Percentiles rank a stretch among this genome's conserved stretches.
Evolutionary conservation across 2,113 vertebrate species (phyloP).

Genomic region (Barnardius zonarius): DNA sequence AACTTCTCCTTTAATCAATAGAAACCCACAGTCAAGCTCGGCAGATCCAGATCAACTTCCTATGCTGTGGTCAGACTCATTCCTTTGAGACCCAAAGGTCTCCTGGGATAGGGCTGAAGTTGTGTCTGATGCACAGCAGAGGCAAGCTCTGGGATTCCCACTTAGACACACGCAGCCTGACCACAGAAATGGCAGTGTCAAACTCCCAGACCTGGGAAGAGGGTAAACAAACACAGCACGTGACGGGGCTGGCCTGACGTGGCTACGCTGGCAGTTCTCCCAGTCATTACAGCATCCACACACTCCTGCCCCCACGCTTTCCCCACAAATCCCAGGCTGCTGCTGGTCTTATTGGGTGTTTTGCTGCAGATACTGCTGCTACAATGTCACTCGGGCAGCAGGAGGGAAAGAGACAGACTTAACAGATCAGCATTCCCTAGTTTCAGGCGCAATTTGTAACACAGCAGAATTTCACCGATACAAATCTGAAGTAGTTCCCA

Average conservation of each 20-base stretch:
- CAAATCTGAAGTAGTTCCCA: neutral
- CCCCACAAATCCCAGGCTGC: neutral
- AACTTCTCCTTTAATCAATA: constrained; percentile 1
- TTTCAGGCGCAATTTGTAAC: neutral
- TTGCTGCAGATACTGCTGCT: neutral
- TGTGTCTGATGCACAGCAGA: neutral
- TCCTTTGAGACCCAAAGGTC: neutral
- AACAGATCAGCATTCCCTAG: neutral
- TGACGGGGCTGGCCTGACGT: neutral
- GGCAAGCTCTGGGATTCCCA: constrained; percentile 26
- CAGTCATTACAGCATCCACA: constrained; percentile 29
- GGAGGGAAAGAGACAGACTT: neutral
- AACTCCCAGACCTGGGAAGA: neutral
- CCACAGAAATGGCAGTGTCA: constrained; percentile 45
- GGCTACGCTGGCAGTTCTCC: constrained; percentile 45
- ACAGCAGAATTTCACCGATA: neutral
- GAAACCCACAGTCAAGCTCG: constrained; percentile 1
- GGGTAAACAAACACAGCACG: constrained; percentile 63
- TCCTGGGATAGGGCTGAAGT: neutral
- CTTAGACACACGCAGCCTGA: neutral
- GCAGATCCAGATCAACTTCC: constrained; percentile 6
- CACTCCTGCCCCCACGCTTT: constrained; percentile 3
- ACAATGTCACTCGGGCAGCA: neutral
- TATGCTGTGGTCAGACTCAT: neutral
- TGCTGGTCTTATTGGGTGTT: constrained; percentile 3